These are phyloP conservation scores for Antechinus stuartii DNA, from an alignment of 2,113 vertebrate genomes.

Conservation along the genomic window DNA sequence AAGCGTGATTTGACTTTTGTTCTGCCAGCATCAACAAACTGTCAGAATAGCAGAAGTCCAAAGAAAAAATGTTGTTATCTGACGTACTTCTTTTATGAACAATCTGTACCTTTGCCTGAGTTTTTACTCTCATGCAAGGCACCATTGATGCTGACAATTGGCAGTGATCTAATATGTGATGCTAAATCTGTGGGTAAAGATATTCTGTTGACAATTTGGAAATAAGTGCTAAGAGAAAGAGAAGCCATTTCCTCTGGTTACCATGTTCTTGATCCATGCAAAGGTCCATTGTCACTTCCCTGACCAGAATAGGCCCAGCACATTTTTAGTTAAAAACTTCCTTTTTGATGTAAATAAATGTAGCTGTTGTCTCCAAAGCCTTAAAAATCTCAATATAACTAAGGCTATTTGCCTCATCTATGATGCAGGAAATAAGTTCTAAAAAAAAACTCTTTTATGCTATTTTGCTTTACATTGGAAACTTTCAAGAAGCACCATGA, in stretches of 20 bases:
- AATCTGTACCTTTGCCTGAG: background rate
- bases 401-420: background rate
- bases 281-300: conserved; percentile 63
- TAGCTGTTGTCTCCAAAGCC: background rate
- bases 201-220: conserved; percentile 51
- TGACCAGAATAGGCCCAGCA: background rate
- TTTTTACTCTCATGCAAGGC: background rate
- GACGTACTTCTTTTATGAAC: background rate
- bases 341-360: background rate
- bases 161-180: conserved; percentile 53
- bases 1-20: background rate
- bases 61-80: background rate
- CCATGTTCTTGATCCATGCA: background rate
- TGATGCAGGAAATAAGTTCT: background rate
- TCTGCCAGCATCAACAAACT: background rate
- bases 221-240: conserved; percentile 66
- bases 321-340: background rate
- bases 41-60: background rate
- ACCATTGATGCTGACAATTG: conserved; percentile 29
- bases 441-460: background rate
- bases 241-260: conserved; percentile 62
- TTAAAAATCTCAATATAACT: background rate
- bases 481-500: background rate
- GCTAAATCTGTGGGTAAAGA: conserved; percentile 59
- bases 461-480: background rate